Evolutionary conservation across 2,113 vertebrate genomes (phyloP).

Genomic region (Crotophaga sulcirostris): DNA sequence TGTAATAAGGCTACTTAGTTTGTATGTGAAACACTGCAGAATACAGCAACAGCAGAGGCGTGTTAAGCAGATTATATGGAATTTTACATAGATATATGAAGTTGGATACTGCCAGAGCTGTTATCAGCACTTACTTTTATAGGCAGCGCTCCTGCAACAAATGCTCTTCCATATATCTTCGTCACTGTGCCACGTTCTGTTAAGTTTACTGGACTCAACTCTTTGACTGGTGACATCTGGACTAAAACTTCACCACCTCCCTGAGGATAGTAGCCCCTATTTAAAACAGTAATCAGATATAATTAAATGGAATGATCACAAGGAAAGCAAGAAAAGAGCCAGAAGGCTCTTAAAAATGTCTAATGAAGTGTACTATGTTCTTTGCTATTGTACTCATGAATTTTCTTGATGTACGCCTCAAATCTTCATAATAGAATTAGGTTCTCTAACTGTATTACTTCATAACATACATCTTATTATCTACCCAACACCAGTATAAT

Average conservation of each 20-base stretch:
- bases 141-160: conserved; percentile 92
- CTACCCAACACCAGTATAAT: neutral
- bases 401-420: neutral
- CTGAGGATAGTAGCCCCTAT: conserved; percentile 94
- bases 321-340: neutral
- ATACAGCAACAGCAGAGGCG: neutral
- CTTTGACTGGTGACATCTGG: conserved; percentile 86
- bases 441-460: neutral
- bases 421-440: neutral
- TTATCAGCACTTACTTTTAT: conserved; percentile 82
- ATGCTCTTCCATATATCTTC: conserved; percentile 93
- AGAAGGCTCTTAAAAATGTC: neutral
- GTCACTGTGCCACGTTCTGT: conserved; percentile 90
- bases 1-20: neutral
- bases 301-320: neutral
- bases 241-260: conserved; percentile 91
- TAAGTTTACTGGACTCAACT: conserved; percentile 86
- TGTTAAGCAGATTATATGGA: neutral
- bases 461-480: neutral
- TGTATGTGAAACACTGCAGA: neutral
- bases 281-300: neutral
- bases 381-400: neutral
- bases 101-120: neutral
- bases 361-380: neutral
- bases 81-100: neutral